Evolutionary conservation across 2,888 invertebrate genomes (phyloP), one percentile per base, ranked within the genome.

Genomic region (Hirudinaria manillensis): DNA sequence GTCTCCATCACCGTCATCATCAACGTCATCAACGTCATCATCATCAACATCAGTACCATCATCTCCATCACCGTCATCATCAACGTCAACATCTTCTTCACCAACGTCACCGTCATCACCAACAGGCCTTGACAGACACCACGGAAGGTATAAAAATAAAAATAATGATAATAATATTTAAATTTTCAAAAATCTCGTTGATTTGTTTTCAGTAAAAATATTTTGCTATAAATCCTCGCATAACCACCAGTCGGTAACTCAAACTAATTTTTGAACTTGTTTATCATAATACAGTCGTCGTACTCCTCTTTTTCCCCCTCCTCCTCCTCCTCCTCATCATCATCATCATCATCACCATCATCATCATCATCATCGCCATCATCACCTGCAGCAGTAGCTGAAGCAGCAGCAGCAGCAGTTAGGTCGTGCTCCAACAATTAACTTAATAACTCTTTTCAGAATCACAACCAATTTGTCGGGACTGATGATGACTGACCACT

Each of bases 101-200:
- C n/a, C 70, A 51, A 38, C 51, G 38, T 70, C 45, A 70, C 38
- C 70, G 21, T 70, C 27, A 36, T 36, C 70, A 51, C 19, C 70
- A 70, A n/a, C 38, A 51, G 27, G 16, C 55, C 19, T 19, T 53
- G 13, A 29, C 24, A 29, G 29, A 61, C 21, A 45, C 10, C 16
- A 10, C 10, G 38, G 38, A 38, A 10, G 3, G 3, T 38, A 38
- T 10, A 38, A 45, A 10, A 45, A 45, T 45, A 45, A 45, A 45
- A 45, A n/a, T n/a, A 45, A 45, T 45, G 45, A 45, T 45, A 45
- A 45, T 45, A 45, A 7, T 16, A 45, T n/a, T n/a, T n/a, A 45
- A 45, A 36, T n/a, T n/a, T n/a, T n/a, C n/a, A 36, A 36, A 36
- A 6, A 36, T 36, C 3, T 1, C 45, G 16, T 45, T 45, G 45